phyloP scores from a whole-genome alignment of 2,797 vertebrate species.

The Tiaroga cobitis region DNA sequence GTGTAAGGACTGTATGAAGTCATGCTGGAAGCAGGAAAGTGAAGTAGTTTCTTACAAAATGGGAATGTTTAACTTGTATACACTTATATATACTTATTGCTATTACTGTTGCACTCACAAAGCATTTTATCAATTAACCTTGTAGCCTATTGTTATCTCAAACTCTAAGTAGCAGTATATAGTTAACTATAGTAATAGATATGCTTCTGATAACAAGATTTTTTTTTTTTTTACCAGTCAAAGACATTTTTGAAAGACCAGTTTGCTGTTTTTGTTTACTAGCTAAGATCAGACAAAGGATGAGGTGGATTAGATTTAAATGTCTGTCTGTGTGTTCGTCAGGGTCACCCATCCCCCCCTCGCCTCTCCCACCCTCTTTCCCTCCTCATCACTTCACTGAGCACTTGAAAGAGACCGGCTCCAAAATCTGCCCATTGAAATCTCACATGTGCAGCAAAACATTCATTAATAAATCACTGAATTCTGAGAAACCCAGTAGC shows the following conservation, averaged over 20 bases:
- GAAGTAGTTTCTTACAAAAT: neutral
- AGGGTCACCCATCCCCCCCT: slow-evolving; percentile 30
- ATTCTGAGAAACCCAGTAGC: neutral
- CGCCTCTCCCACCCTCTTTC: neutral
- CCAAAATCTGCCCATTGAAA: neutral
- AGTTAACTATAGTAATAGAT: too few relatives aligned
- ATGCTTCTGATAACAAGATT: neutral
- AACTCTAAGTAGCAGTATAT: too few relatives aligned
- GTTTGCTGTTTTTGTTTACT: slow-evolving; percentile 18
- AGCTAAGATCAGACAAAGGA: slow-evolving; percentile 28
- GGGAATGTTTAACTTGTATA: neutral
- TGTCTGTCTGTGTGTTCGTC: slow-evolving; percentile 30
- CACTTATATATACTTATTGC: too few relatives aligned
- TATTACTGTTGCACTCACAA: neutral
- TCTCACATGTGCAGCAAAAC: neutral
- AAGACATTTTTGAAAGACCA: neutral
- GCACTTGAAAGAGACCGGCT: slow-evolving; percentile 5
- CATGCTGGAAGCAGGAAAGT: neutral
- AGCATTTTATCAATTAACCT: neutral
- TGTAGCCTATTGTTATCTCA: neutral
- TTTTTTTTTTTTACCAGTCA: neutral
- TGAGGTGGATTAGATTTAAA: slow-evolving; percentile 24
- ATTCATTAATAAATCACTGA: slow-evolving; percentile 6
- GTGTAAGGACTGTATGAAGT: neutral
- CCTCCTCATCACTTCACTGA: slow-evolving; percentile 42